Conservation (phyloP, 2,888 invertebrate species). For the Panzeria rudis region DNA sequence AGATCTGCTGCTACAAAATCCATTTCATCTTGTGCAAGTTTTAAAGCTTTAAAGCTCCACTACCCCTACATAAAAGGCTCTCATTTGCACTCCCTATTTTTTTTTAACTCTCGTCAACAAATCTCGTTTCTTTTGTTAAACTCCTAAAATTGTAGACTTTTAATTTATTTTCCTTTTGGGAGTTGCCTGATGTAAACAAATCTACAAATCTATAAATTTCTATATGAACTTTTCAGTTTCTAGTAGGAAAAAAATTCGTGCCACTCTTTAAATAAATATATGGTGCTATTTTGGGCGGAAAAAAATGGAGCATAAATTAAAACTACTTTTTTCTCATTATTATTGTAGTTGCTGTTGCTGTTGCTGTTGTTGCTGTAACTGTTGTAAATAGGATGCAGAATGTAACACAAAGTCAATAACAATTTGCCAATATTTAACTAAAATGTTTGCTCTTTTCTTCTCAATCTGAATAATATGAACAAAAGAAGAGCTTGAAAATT, state of each 20-base stretch:
- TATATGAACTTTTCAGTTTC: background rate
- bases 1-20: constrained; percentile 22
- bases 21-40: constrained; percentile 24
- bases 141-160: constrained; percentile 59
- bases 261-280: constrained; percentile 38
- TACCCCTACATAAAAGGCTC: constrained; percentile 44
- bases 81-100: constrained; percentile 29
- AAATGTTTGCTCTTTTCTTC: constrained; percentile 31
- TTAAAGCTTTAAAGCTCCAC: constrained; percentile 56
- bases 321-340: constrained; percentile 5
- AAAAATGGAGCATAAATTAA: constrained; percentile 54
- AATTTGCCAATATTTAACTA: constrained; percentile 67
- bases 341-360: constrained; percentile 1
- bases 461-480: background rate
- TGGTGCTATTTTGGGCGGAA: background rate
- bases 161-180: constrained; percentile 69
- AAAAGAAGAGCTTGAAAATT: constrained; percentile 41
- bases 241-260: constrained; percentile 24
- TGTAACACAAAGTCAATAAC: constrained; percentile 68
- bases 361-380: constrained; percentile 28
- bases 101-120: constrained; percentile 11
- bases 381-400: constrained; percentile 55
- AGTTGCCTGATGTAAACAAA: constrained; percentile 70
- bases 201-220: constrained; percentile 43
- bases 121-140: background rate